Percentiles rank a stretch among this genome's conserved stretches.
Evolutionary conservation across 2,113 vertebrate species (phyloP).

Genomic region (Micromys minutus): DNA sequence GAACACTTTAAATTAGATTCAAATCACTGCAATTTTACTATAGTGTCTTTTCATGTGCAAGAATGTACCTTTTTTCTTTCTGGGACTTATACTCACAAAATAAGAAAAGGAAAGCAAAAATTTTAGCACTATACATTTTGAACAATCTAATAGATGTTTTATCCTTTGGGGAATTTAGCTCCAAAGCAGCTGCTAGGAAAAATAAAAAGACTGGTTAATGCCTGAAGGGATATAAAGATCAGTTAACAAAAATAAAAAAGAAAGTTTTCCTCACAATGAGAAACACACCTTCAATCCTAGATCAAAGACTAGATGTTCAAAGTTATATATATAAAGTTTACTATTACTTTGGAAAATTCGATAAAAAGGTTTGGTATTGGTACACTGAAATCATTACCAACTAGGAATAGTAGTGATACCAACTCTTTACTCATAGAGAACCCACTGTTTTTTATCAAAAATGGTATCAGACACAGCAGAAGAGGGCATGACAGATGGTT

Average conservation of each 20-base stretch:
- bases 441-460: constrained; percentile 31
- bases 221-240: constrained; percentile 76
- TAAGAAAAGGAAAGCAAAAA: constrained; percentile 63
- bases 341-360: constrained; percentile 68
- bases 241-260: constrained; percentile 51
- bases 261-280: constrained; percentile 65
- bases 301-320: constrained; percentile 69
- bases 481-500: too few species aligned
- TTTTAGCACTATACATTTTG: constrained; percentile 57
- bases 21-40: constrained; percentile 35
- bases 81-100: constrained; percentile 60
- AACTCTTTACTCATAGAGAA: constrained; percentile 27
- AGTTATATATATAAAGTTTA: constrained; percentile 66
- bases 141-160: constrained; percentile 63
- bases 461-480: too few species aligned
- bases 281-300: constrained; percentile 71
- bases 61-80: constrained; percentile 58
- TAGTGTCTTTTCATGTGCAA: not conserved
- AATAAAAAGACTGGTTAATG: constrained; percentile 70
- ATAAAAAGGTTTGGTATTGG: constrained; percentile 49
- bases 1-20: constrained; percentile 37
- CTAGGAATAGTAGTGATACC: not conserved
- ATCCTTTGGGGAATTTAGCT: constrained; percentile 63
- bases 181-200: constrained; percentile 54
- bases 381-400: constrained; percentile 47